Percentiles rank a stretch among this genome's conserved stretches.
phyloP scores from a whole-genome alignment of 1,140 invertebrate genomes.

The Aleiodes sp. region DNA sequence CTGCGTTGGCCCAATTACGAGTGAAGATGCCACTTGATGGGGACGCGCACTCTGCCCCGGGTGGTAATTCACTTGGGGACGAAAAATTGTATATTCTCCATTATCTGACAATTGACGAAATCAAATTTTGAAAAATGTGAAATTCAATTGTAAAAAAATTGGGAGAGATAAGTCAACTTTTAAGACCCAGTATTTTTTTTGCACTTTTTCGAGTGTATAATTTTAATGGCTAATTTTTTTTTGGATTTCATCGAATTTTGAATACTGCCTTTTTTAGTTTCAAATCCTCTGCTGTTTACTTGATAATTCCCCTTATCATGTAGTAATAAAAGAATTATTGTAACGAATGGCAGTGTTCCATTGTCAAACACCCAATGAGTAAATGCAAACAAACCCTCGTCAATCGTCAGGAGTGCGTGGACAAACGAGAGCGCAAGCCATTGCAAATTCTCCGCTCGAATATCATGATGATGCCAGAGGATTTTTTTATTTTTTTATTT shows the following conservation, averaged over 20 bases:
- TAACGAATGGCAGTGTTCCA: neutral
- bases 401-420: slow-evolving; percentile 21
- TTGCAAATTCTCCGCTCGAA: slow-evolving; percentile 12
- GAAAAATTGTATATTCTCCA: no score
- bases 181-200: no score
- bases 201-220: no score
- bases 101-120: no score
- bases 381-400: neutral
- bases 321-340: neutral
- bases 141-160: no score
- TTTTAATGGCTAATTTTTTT: no score
- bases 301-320: no score
- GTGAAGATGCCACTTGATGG: slow-evolving; percentile 41
- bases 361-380: neutral
- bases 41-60: neutral
- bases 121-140: no score
- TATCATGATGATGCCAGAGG: slow-evolving; percentile 4
- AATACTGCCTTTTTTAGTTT: no score
- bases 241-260: no score
- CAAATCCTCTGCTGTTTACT: no score
- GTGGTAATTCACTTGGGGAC: neutral
- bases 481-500: neutral
- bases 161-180: no score
- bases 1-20: slow-evolving; percentile 35
- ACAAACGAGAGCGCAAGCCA: slow-evolving; percentile 22